Evolutionary conservation across 2,113 vertebrate species (phyloP), one percentile per base, ranked within the genome.

Genomic region (Amphilophus citrinellus): DNA sequence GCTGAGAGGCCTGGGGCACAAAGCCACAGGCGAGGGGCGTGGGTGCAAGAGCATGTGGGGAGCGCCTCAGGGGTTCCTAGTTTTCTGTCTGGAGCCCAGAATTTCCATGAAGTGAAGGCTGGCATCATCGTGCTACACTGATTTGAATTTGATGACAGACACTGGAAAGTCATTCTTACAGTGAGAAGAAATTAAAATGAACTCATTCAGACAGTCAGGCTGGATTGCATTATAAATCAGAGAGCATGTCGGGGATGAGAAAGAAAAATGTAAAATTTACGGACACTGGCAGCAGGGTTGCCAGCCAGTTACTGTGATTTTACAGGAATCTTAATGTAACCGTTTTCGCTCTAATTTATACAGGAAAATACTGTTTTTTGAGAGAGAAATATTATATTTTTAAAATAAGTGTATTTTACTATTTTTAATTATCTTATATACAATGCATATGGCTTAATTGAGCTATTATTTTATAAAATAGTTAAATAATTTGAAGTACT

Each of bases 71-170:
- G 90, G 83, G 77, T 86, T 82, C 85, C 82, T 61, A 42, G 68
- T 80, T 86, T 87, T 71, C 39, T 61, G 53, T 88, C 80, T 83
- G 87, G 76, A 88, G 47, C 66, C 47, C 61, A 82, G 60, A 77
- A 53, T 90, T 89, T 90, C 87, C 89, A 87, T 83, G 68, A 87
- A 56, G 76, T 20, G 30, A 84, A 61, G 22, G 35, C 83, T 88
- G 90, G 83, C 87, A 87, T 84, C 39, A 2, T 20, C 3, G 10
- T 44, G 76, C 76, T 71, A 87, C 39, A 56, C 58, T 84, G 81
- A 89, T 86, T 76, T 77, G 18, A 89, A 87, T 83, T 73, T 65
- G 84, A 76, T 76, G 85, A 91, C 84, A 88, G 90, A 89, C 85
- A 61, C 63, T 88, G 88, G 78, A 89, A 89, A 86, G 85, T 47